Base-by-base conservation (phyloP, 2,113 vertebrate species). In the Rhodinocichla rosea region DNA sequence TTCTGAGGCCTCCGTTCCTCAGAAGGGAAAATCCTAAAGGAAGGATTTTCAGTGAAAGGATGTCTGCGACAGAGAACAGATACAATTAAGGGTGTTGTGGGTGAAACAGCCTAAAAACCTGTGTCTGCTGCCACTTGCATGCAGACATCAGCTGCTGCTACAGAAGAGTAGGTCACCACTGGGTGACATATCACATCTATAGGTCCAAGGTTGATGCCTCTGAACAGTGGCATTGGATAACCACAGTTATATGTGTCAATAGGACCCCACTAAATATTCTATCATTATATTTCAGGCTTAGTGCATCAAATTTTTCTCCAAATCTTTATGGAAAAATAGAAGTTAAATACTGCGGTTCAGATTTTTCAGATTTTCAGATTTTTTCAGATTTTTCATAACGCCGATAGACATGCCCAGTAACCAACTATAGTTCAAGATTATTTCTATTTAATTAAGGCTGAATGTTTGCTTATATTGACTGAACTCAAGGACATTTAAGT, bases 401-500 rank as follows among this genome's bases (percentile, higher is more conserved):
- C 22, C 91, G 56, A 63, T 32, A 74, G 65, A 27, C 26, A 55
- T 47, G 21, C 27, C 52, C 23, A 50, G 7, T 56, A 47, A 65
- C 74, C 40, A 88, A 64, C 9, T 44, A 30, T 85, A 73, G 44
- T 87, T 89, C 53, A 64, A 79, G 64, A 39, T 19, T 0, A 68
- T 82, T 92, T 87, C 28, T 71, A 3, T 87, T 89, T 93, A 82
- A 86, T 92, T 81, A 86, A 83, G 19, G 8, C 30, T 75, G 76
- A 89, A 12, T 75, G 44, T 60, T 71, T 83, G 21, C 47, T 89
- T 84, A 24, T 67, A 75, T 81, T 55, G 57, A 45, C 65, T 82
- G 73, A 94, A 91, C 44, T 75, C 53, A 95, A 94, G 81, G 77
- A 71, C 56, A 57, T 75, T 32, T 73, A 60, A 76, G 28, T 67